phyloP scores from a whole-genome alignment of 2,797 vertebrate species.

The Sebastolobus alascanus region DNA sequence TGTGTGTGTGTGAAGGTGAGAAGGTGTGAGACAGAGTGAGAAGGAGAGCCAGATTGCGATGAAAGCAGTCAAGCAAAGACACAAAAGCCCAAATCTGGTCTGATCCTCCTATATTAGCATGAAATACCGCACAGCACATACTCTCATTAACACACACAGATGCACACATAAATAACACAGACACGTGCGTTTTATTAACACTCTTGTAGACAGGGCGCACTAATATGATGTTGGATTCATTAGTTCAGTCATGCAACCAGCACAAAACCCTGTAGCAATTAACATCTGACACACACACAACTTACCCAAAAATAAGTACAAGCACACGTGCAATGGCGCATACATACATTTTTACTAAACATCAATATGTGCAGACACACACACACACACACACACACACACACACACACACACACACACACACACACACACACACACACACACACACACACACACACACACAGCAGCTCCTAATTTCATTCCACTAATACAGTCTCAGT shows the following conservation, averaged over 20 bases:
- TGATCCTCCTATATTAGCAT: conserved; percentile 55
- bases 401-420: neutral
- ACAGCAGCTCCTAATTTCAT: conserved; percentile 65
- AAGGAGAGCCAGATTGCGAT: conserved; percentile 22
- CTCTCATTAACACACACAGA: conserved; percentile 30
- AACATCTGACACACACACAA: conserved; percentile 49
- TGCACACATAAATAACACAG: conserved; percentile 17
- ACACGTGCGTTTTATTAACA: conserved; percentile 31
- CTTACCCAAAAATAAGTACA: conserved; percentile 5
- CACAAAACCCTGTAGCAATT: conserved; percentile 61
- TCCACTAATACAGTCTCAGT: conserved; percentile 75
- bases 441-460: neutral
- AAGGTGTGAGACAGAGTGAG: conserved; percentile 25
- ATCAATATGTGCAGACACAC: conserved; percentile 8
- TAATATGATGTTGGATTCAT: conserved; percentile 58
- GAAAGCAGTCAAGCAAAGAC: conserved; percentile 48
- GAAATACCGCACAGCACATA: conserved; percentile 24
- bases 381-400: neutral
- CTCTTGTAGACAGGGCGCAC: conserved; percentile 12
- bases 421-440: conserved; percentile 2
- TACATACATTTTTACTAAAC: conserved; percentile 24
- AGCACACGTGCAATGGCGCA: neutral
- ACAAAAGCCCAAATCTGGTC: conserved; percentile 55
- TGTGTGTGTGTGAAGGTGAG: neutral
- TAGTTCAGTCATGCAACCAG: conserved; percentile 54